Evolutionary conservation across 2,888 invertebrate species (phyloP).

Genomic region (Drosophila birchii): DNA sequence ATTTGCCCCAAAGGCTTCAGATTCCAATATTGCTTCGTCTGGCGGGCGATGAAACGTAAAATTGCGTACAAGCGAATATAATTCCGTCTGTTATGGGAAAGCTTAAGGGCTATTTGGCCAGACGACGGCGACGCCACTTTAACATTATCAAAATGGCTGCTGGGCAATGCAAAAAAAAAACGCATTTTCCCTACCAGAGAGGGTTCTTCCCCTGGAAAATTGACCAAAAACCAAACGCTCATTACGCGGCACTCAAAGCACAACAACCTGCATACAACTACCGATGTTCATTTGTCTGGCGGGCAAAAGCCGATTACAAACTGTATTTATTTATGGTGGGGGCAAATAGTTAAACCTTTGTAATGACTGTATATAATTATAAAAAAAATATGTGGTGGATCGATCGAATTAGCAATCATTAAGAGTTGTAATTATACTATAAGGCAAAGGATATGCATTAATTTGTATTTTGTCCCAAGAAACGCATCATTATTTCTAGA

Average conservation of each 20-base stretch:
- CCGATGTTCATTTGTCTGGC: background rate
- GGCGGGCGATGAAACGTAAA: constrained; percentile 62
- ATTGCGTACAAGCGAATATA: constrained; percentile 44
- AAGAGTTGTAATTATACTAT: background rate
- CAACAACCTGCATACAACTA: background rate
- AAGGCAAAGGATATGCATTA: background rate
- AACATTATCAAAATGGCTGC: constrained; percentile 13
- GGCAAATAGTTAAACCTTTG: background rate
- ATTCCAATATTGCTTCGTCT: constrained; percentile 34
- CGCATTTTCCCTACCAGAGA: background rate
- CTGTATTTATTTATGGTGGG: constrained; percentile 12
- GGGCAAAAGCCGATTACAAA: constrained; percentile 26
- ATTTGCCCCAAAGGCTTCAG: constrained; percentile 9
- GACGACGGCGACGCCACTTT: constrained; percentile 9
- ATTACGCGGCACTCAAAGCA: constrained; percentile 15
- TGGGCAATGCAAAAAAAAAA: background rate
- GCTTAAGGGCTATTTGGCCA: constrained; percentile 37
- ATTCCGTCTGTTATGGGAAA: constrained; percentile 13
- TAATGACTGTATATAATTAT: background rate
- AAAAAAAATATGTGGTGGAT: background rate
- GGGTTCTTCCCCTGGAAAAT: background rate
- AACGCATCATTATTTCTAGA: background rate
- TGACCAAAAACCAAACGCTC: constrained; percentile 15
- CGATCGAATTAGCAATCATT: background rate
- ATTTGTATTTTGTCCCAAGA: background rate